phyloP scores from a whole-genome alignment of 1,140 invertebrate genomes.

The Acromyrmex echinatior region DNA sequence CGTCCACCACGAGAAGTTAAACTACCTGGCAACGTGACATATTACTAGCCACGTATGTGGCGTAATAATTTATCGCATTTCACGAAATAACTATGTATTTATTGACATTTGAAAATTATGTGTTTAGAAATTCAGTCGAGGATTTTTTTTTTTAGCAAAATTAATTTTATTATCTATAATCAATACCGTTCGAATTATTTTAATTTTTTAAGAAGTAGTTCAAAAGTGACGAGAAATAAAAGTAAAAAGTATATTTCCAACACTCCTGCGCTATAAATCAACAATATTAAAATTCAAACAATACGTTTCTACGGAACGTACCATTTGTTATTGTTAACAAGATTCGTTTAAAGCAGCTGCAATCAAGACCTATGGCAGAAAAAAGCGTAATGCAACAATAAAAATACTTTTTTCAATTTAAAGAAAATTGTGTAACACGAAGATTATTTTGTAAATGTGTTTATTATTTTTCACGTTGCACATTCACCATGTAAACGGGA shows the following conservation, averaged over 20 bases:
- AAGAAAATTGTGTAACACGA: neutral
- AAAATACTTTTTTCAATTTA: neutral
- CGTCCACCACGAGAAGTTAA: constrained; percentile 47
- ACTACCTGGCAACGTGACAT: constrained; percentile 39
- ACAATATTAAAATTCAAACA: neutral
- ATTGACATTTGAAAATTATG: constrained; percentile 1
- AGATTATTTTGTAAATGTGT: constrained; percentile 36
- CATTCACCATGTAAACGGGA: constrained; percentile 25
- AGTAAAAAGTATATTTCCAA: neutral
- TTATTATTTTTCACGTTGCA: constrained; percentile 41
- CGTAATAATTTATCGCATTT: constrained; percentile 51
- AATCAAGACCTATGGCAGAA: neutral
- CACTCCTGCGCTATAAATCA: neutral
- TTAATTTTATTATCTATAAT: neutral
- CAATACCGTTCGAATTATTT: neutral
- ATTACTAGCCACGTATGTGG: constrained; percentile 15
- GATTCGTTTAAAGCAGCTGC: neutral
- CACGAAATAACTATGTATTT: constrained; percentile 17
- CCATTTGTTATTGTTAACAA: neutral
- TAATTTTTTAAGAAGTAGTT: neutral
- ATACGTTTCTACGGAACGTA: neutral
- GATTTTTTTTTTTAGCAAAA: neutral
- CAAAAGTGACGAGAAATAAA: neutral
- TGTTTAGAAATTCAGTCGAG: neutral
- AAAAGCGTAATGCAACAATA: neutral